A percentile compares a stretch with the other conserved stretches of the same genome.
Evolutionary conservation across 2,888 invertebrate genomes (phyloP).

Genomic region (Mesoligia furuncula): DNA sequence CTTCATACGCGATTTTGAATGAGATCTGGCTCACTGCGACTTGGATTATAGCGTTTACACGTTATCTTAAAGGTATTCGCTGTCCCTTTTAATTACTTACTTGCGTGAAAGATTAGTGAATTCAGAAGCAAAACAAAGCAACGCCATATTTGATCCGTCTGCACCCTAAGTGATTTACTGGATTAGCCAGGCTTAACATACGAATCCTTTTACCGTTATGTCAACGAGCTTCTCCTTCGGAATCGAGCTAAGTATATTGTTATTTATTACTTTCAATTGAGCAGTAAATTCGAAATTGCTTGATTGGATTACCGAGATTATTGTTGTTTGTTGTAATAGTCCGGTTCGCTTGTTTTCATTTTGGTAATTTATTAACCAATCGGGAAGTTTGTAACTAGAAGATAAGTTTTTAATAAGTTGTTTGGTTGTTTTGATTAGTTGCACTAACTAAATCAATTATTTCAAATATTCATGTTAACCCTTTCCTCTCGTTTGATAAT

Average conservation of each 20-base stretch:
- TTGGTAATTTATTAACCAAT: not conserved
- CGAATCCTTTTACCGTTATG: constrained; percentile 6
- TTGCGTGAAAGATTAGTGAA: not conserved
- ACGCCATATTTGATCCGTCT: not conserved
- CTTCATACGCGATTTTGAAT: not conserved
- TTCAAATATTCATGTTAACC: not conserved
- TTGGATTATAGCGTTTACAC: not conserved
- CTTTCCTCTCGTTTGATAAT: not conserved
- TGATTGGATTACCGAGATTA: constrained; percentile 23
- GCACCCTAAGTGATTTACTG: not conserved
- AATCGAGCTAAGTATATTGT: constrained; percentile 4
- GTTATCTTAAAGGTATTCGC: not conserved
- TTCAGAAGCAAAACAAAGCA: not conserved
- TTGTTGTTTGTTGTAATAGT: not conserved
- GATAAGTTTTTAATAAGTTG: not conserved
- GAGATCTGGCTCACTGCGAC: not conserved
- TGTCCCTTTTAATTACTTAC: not conserved
- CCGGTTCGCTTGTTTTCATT: constrained; percentile 18
- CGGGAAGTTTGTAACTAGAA: not conserved
- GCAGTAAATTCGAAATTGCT: not conserved
- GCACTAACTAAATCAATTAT: not conserved
- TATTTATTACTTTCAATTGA: constrained; percentile 3
- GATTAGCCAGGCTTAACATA: constrained; percentile 15
- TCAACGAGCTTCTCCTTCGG: not conserved
- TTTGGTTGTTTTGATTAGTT: not conserved